Evolutionary conservation across 2,797 vertebrate genomes (phyloP).

Genomic region (Tympanoctomys barrerae): DNA sequence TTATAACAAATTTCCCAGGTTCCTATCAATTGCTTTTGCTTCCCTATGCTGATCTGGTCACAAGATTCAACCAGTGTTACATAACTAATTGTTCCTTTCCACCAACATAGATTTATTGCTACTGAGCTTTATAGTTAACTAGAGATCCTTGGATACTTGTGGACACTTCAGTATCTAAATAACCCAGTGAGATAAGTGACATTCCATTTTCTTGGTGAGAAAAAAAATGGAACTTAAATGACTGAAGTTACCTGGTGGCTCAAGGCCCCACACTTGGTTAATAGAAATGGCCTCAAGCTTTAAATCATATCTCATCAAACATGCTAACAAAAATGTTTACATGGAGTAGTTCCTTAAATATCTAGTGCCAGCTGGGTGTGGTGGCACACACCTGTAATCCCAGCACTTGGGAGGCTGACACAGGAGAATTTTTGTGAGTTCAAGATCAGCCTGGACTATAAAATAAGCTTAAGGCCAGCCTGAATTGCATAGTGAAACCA

Average conservation of each 20-base stretch:
- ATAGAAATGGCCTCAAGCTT: not conserved
- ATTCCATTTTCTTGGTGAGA: slow-evolving; percentile 40
- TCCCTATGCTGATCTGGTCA: not conserved
- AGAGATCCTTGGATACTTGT: not conserved
- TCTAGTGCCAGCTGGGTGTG: not conserved
- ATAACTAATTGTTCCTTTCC: not conserved
- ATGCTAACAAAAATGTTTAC: slow-evolving; percentile 29
- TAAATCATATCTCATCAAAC: not conserved
- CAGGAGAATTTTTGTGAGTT: no score
- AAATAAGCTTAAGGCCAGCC: no score
- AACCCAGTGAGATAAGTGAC: not conserved
- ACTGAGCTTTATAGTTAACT: not conserved
- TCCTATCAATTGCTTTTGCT: not conserved
- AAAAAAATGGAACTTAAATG: not conserved
- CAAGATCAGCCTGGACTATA: no score
- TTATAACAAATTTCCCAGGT: slow-evolving; percentile 43
- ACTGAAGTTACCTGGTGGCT: not conserved
- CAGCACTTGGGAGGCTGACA: no score
- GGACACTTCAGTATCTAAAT: not conserved
- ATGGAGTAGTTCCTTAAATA: not conserved
- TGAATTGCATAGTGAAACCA: no score
- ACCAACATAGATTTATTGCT: not conserved
- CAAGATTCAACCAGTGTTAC: not conserved
- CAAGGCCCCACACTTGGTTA: not conserved
- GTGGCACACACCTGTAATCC: no score